Evolutionary conservation across 2,888 invertebrate genomes (phyloP).

Genomic region (Idaea straminata): DNA sequence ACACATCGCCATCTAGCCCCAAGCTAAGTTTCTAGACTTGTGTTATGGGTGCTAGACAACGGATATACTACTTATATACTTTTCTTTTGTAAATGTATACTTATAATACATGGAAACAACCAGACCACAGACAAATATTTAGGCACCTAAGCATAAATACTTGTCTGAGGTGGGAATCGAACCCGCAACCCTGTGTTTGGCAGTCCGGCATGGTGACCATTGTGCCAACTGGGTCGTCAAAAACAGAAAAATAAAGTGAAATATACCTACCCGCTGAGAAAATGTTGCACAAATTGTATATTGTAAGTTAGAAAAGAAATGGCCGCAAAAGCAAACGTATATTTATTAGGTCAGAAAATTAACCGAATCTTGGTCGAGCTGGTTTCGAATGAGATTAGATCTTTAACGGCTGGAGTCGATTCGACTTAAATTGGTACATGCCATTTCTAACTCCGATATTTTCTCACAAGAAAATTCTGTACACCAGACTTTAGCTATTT

Average conservation of each 20-base stretch:
- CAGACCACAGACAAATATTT: too few species aligned
- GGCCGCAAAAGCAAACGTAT: constrained; percentile 19
- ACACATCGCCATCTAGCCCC: too few species aligned
- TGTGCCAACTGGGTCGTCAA: too few species aligned
- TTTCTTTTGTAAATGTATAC: too few species aligned
- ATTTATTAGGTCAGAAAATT: constrained; percentile 50
- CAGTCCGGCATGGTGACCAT: too few species aligned
- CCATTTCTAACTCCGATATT: constrained; percentile 11
- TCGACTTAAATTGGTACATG: constrained; percentile 29
- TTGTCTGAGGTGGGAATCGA: too few species aligned
- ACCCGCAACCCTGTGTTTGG: too few species aligned
- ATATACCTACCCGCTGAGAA: not conserved
- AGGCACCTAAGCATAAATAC: too few species aligned
- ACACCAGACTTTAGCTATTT: constrained; percentile 8
- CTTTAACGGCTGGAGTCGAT: constrained; percentile 32
- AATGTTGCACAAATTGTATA: not conserved
- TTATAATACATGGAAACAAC: too few species aligned
- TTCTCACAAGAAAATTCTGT: constrained; percentile 9
- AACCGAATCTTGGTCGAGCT: constrained; percentile 36
- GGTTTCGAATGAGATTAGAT: constrained; percentile 43
- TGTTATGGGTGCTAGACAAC: too few species aligned
- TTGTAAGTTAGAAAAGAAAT: constrained; percentile 3
- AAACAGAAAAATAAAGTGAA: not conserved
- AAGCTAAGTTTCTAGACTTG: too few species aligned
- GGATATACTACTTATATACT: too few species aligned